Evolutionary conservation across 2,113 vertebrate species (phyloP).

Genomic region (Cavia porcellus): DNA sequence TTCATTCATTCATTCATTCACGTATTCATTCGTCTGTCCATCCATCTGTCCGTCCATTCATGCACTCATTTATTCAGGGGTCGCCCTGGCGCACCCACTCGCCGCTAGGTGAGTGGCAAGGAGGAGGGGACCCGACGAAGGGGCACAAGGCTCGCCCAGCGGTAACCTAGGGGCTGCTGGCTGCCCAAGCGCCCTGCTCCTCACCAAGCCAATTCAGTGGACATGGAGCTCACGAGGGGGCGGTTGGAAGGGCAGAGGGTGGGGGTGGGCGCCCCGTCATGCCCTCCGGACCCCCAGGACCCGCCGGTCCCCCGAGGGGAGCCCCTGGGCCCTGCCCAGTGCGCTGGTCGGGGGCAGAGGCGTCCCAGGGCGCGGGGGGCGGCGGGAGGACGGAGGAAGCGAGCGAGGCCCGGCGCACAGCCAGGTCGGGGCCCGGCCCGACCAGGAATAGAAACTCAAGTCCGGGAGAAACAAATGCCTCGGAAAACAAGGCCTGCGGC

Average conservation of each 20-base stretch:
- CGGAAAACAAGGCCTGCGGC: conserved; percentile 43
- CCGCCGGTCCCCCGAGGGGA: not conserved
- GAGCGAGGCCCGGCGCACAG: not conserved
- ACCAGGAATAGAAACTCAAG: conserved; percentile 32
- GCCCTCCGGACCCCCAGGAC: not conserved
- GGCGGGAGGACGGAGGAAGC: conserved; percentile 70
- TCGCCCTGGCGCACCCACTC: not conserved
- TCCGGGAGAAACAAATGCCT: conserved; percentile 43
- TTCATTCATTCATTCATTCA: too few relatives aligned
- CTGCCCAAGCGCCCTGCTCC: not conserved
- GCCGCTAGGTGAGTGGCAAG: not conserved
- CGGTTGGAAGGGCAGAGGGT: not conserved
- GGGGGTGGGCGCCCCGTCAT: not conserved
- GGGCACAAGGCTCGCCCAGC: not conserved
- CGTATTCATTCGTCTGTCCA: not conserved
- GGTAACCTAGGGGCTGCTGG: not conserved
- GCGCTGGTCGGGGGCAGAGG: not conserved
- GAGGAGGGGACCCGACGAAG: not conserved
- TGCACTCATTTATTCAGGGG: not conserved
- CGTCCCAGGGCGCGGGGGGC: not conserved
- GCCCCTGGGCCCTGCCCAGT: not conserved
- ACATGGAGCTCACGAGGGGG: not conserved
- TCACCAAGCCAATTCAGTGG: conserved; percentile 12
- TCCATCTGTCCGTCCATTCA: not conserved
- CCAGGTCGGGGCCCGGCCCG: not conserved